phyloP scores from a whole-genome alignment of 1,140 invertebrate species.

The Drosophila chauvacae region DNA sequence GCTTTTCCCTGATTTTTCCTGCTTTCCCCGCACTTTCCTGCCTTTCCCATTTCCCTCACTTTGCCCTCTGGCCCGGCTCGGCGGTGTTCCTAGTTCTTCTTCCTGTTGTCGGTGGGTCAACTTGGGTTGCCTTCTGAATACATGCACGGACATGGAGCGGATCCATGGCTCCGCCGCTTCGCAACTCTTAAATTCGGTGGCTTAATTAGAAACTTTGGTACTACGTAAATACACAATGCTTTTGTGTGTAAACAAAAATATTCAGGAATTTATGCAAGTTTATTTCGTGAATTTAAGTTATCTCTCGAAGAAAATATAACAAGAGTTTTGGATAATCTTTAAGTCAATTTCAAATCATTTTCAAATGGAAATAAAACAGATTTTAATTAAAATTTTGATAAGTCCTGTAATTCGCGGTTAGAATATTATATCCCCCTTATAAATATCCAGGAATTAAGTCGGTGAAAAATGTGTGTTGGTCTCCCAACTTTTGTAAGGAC shows the following conservation, averaged over 20 bases:
- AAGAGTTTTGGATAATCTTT: too few relatives aligned
- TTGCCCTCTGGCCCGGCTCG: conserved; percentile 22
- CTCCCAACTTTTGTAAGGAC: neutral
- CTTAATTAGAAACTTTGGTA: conserved; percentile 14
- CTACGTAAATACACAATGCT: neutral
- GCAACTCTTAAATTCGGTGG: conserved; percentile 13
- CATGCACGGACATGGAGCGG: conserved; percentile 8
- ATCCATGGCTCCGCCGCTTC: conserved; percentile 6
- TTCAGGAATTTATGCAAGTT: too few relatives aligned
- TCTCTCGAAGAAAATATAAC: too few relatives aligned
- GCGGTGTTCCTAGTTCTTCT: conserved; percentile 12
- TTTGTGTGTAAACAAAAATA: neutral
- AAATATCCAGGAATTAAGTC: neutral
- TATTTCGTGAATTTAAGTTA: neutral
- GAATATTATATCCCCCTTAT: neutral
- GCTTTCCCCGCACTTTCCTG: neutral
- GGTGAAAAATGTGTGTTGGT: neutral
- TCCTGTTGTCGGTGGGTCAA: conserved; percentile 43
- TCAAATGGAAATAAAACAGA: too few relatives aligned
- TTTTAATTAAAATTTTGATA: too few relatives aligned
- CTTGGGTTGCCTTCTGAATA: conserved; percentile 12
- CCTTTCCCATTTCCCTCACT: conserved; percentile 2
- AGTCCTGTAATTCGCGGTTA: too few relatives aligned
- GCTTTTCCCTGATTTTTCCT: conserved; percentile 5
- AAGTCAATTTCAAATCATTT: neutral